Base-by-base conservation (phyloP, 1,140 invertebrate genomes). In the Cydia amplana region DNA sequence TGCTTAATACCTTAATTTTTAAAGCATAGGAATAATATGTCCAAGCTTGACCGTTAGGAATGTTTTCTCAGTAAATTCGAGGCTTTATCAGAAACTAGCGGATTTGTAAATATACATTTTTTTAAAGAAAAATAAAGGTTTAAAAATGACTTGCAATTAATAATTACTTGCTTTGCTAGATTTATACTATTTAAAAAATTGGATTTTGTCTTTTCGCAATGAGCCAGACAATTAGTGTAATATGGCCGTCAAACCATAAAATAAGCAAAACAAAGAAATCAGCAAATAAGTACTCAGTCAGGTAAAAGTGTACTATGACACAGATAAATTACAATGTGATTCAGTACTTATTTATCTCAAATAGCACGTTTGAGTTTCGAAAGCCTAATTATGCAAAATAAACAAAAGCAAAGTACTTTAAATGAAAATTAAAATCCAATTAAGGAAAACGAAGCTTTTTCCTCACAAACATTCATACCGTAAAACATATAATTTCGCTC, bases 341-440 rank as follows among this genome's bases (percentile, higher is more conserved):
- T 60, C 20, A 23, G n/a, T 16, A 55, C 16, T 20, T 55, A 55
- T 20, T 55, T 55, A 18, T 60, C 55, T 9, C 55, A 60, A 60
- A 60, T 60, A 60, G 55, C 23, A 60, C 55, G 18, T 60, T 23
- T 9, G 55, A 60, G 20, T 60, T 60, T 7, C 20, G 55, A 60
- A 60, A 60, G 55, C 7, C 55, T 60, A 10, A 79, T 79, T 77
- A 80, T 25, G 78, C 78, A 79, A 79, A 80, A 63, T 74, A 80
- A 82, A 82, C 80, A 77, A 73, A 80, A 79, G 73, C 46, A 64
- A 73, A 46, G 46, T 14, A 60, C 55, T 60, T 55, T 55, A 55
- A 76, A 70, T 63, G 73, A 78, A 77, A 82, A 84, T 84, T 85
- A 80, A 77, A 80, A 79, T 80, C 77, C 77, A 83, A 84, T 85